Percentiles rank a stretch among this genome's conserved stretches.
These are phyloP conservation scores for Hedychridium roseum DNA, from an alignment of 2,888 invertebrate genomes.

Conservation along the genomic window DNA sequence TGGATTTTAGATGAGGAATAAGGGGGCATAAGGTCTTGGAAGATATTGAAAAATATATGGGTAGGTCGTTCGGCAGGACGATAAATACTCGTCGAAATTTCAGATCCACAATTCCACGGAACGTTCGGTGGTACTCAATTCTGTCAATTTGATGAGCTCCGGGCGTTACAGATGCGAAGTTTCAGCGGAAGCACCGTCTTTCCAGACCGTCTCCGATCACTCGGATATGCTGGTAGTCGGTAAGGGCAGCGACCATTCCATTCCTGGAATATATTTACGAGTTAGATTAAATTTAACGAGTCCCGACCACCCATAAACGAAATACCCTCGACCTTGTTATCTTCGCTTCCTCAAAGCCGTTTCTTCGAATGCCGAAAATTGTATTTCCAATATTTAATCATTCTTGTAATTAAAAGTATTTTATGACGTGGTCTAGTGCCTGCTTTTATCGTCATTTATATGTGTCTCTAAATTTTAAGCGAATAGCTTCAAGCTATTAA, in stretches of 20 bases:
- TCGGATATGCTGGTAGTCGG: constrained; percentile 80
- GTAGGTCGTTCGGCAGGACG: too few relatives aligned
- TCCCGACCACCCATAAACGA: neutral
- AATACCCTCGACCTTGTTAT: too few relatives aligned
- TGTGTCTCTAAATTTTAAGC: constrained; percentile 15
- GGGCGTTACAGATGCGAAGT: constrained; percentile 82
- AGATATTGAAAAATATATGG: too few relatives aligned
- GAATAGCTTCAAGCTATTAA: too few relatives aligned
- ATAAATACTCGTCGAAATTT: too few relatives aligned
- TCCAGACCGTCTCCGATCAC: constrained; percentile 79
- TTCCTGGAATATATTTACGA: neutral
- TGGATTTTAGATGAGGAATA: too few relatives aligned
- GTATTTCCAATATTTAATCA: too few relatives aligned
- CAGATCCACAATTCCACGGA: constrained; percentile 77
- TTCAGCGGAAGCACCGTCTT: constrained; percentile 79
- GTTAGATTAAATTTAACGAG: neutral
- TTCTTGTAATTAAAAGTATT: neutral
- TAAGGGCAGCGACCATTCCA: constrained; percentile 64
- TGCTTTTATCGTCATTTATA: constrained; percentile 6
- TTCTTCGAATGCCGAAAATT: too few relatives aligned
- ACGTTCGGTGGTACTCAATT: constrained; percentile 72
- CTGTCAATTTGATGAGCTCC: constrained; percentile 75
- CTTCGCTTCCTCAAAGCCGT: too few relatives aligned
- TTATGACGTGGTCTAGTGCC: neutral
- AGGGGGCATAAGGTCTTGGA: too few relatives aligned